phyloP scores from a whole-genome alignment of 2,113 vertebrate genomes.

The Aix galericulata region DNA sequence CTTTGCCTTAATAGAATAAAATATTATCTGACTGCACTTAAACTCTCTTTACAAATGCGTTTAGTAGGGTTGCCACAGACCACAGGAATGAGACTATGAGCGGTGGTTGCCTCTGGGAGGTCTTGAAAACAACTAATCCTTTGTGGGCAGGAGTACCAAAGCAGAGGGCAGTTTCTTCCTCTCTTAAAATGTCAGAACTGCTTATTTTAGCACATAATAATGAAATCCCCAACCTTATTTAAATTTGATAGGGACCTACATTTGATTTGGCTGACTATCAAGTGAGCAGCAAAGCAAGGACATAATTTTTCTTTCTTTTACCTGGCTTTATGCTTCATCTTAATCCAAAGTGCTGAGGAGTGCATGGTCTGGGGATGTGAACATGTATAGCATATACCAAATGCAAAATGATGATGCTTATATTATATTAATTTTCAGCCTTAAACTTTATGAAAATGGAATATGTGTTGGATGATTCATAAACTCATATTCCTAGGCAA shows the following conservation, averaged over 20 bases:
- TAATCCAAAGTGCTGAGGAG: neutral
- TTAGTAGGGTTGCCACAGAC: slow-evolving; percentile 31
- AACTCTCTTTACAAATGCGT: slow-evolving; percentile 27
- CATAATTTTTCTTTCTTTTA: neutral
- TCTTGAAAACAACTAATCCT: slow-evolving; percentile 19
- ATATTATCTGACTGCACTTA: slow-evolving; percentile 42
- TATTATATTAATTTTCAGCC: neutral
- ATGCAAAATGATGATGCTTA: neutral
- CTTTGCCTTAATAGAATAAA: slow-evolving; percentile 43
- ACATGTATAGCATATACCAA: neutral
- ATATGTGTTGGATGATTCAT: neutral
- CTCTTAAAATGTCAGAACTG: slow-evolving; percentile 13
- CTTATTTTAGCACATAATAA: slow-evolving; percentile 11
- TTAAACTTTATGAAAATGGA: neutral
- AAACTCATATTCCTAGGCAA: neutral
- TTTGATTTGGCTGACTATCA: slow-evolving; percentile 1
- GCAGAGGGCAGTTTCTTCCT: neutral
- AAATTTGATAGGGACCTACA: neutral
- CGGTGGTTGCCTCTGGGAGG: slow-evolving; percentile 29
- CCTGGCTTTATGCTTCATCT: neutral
- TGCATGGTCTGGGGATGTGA: neutral
- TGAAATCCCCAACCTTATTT: neutral
- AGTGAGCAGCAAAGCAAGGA: neutral
- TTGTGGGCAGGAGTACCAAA: neutral
- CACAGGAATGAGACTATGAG: slow-evolving; percentile 59